phyloP scores from a whole-genome alignment of 2,888 invertebrate genomes.

The Drosophila limbata region DNA sequence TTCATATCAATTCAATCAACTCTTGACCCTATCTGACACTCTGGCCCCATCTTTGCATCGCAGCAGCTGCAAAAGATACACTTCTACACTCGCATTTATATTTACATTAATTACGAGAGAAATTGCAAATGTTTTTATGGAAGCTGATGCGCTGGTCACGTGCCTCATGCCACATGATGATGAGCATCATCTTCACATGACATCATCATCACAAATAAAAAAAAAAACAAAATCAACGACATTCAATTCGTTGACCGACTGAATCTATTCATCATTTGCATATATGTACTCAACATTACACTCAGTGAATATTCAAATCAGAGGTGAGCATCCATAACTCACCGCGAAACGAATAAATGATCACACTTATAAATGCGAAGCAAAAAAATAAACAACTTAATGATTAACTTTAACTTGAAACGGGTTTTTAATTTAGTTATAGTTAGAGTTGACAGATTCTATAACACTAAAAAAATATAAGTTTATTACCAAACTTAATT shows the following conservation, averaged over 20 bases:
- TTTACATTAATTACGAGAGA: conserved; percentile 46
- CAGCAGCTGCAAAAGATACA: conserved; percentile 28
- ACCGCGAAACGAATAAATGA: conserved; percentile 6
- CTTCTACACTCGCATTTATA: conserved; percentile 25
- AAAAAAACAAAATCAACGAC: background rate
- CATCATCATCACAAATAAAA: conserved; percentile 45
- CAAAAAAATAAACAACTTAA: background rate
- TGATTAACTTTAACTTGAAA: background rate
- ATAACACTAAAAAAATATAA: background rate
- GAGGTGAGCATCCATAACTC: background rate
- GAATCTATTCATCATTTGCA: conserved; percentile 37
- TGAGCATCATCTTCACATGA: conserved; percentile 25
- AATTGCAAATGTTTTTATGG: conserved; percentile 14
- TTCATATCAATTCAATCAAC: conserved; percentile 62
- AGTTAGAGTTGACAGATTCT: background rate
- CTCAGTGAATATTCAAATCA: conserved; percentile 22
- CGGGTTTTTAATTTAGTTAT: background rate
- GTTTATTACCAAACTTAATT: background rate
- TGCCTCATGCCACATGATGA: conserved; percentile 1
- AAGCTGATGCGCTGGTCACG: conserved; percentile 28
- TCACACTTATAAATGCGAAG: background rate
- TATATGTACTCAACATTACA: conserved; percentile 22
- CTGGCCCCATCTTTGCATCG: conserved; percentile 12
- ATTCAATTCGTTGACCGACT: conserved; percentile 17
- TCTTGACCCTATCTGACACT: conserved; percentile 57